A percentile compares a stretch with the other conserved stretches of the same genome.
These are phyloP conservation scores for Promerops cafer DNA, from an alignment of 2,113 vertebrate species.

Conservation along the genomic window DNA sequence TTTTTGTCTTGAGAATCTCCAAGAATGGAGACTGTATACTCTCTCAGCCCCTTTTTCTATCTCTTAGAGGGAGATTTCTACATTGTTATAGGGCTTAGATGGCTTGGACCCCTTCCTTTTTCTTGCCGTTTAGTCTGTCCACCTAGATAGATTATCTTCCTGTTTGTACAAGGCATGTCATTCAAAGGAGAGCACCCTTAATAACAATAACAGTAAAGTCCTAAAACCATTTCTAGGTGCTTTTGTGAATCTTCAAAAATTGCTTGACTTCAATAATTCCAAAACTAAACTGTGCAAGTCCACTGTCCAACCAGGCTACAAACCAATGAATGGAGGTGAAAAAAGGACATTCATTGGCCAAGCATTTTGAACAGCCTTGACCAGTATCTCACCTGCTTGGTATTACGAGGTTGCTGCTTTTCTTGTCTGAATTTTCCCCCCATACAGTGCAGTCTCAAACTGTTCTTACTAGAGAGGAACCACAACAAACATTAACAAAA, in stretches of 20 bases:
- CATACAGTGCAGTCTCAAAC: not conserved
- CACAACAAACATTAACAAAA: not conserved
- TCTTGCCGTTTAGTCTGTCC: not conserved
- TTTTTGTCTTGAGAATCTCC: not conserved
- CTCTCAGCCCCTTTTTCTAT: not conserved
- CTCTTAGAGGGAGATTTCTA: not conserved
- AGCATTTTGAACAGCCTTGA: not conserved
- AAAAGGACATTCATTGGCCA: too few relatives aligned
- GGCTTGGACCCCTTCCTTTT: not conserved
- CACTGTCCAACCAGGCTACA: not conserved
- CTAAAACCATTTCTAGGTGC: not conserved
- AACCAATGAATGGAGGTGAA: not conserved
- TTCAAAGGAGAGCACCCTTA: not conserved
- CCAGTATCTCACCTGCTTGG: not conserved
- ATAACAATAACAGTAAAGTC: not conserved
- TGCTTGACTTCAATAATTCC: not conserved
- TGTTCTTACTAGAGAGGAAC: not conserved
- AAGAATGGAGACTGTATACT: not conserved
- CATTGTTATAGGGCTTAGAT: not conserved
- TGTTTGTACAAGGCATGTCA: not conserved
- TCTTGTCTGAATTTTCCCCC: not conserved
- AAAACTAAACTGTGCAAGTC: not conserved
- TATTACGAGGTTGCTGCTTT: not conserved
- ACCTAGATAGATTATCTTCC: not conserved
- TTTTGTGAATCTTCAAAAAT: not conserved